Conservation (phyloP, 2,888 invertebrate species). For the Rugalucina vietnamica region DNA sequence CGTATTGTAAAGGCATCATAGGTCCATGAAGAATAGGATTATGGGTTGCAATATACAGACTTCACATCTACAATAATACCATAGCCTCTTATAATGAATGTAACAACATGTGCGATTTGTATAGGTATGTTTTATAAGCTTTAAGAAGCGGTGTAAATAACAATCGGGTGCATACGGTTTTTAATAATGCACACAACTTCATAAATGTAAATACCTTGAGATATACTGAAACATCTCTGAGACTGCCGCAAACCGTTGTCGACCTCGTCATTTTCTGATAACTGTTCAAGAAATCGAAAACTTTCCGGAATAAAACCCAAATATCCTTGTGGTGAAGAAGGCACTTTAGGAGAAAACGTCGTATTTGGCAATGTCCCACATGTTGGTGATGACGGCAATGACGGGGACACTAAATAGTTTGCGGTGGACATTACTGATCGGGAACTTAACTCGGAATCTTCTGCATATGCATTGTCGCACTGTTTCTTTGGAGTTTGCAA, state of each 20-base stretch:
- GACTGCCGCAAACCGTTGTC: slow-evolving; percentile 45
- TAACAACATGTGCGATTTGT: no score
- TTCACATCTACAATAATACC: no score
- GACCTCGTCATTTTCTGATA: not conserved
- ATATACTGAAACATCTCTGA: slow-evolving; percentile 19
- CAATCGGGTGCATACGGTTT: no score
- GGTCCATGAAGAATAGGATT: no score
- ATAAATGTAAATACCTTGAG: no score
- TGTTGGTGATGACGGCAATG: slow-evolving; percentile 61
- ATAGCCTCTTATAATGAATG: no score
- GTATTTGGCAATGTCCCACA: slow-evolving; percentile 27
- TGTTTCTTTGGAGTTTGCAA: not conserved
- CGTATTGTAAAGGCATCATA: no score
- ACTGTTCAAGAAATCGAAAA: not conserved
- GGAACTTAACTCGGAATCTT: not conserved
- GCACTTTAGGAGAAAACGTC: not conserved
- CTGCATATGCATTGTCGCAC: not conserved
- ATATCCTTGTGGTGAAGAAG: not conserved
- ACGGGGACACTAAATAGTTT: slow-evolving; percentile 65
- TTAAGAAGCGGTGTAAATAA: no score
- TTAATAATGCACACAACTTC: no score
- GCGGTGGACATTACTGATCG: not conserved
- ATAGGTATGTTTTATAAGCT: no score
- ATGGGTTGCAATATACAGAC: no score
- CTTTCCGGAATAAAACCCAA: not conserved